Conservation (phyloP, 2,888 invertebrate genomes). For the Hipparchia semele region DNA sequence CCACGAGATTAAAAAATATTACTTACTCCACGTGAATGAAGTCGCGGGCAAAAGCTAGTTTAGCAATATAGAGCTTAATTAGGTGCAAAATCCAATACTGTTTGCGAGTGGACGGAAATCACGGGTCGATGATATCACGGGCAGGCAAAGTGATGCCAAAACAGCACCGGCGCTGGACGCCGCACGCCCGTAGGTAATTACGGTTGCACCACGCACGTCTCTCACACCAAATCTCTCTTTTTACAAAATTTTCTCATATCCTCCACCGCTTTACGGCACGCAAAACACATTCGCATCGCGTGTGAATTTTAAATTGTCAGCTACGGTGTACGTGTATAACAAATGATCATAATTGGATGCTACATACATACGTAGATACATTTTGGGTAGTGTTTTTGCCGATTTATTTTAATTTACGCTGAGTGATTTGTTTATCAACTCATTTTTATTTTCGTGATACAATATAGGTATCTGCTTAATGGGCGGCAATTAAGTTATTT, state of each 20-base stretch:
- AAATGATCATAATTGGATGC: constrained; percentile 43
- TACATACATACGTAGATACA: constrained; percentile 31
- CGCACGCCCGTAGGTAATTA: constrained; percentile 60
- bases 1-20: too few species aligned
- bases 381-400: constrained; percentile 35
- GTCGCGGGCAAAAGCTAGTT: not conserved
- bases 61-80: constrained; percentile 56
- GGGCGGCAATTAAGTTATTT: constrained; percentile 21
- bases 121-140: constrained; percentile 63
- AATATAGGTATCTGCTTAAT: not conserved
- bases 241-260: constrained; percentile 68
- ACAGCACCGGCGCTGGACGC: constrained; percentile 53
- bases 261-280: constrained; percentile 75
- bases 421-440: constrained; percentile 4
- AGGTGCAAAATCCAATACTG: constrained; percentile 65
- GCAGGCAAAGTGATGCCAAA: constrained; percentile 63
- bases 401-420: constrained; percentile 3
- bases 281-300: constrained; percentile 70
- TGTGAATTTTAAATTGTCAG: constrained; percentile 69
- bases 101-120: constrained; percentile 53
- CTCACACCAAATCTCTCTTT: constrained; percentile 62
- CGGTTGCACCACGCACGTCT: constrained; percentile 63
- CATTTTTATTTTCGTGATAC: constrained; percentile 1
- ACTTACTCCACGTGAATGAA: too few species aligned
- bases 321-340: constrained; percentile 58